Base-by-base conservation (phyloP, 2,113 vertebrate species). In the Scolopax mira region DNA sequence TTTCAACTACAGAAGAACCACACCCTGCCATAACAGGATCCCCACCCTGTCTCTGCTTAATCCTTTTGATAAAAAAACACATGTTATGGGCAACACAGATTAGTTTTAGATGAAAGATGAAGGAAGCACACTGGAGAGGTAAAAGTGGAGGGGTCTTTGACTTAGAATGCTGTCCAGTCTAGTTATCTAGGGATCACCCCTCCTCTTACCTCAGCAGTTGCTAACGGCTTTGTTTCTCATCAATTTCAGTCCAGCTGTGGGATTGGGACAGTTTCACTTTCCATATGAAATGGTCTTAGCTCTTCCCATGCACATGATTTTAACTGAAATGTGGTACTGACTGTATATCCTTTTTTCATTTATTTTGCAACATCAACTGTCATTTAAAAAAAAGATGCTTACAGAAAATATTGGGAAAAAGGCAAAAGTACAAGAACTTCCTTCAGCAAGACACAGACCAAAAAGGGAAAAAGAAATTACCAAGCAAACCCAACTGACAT, bases 21-120 rank as follows among this genome's bases (percentile, higher is more conserved):
- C 93, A 86, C 90, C 94, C 95, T 93, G 60, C 33, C 55, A 5
- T 24, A 89, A 89, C 82, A 93, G 88, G 90, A 93, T 93, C 64
- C 72, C 85, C 93, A 83, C 93, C 94, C 96, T 89, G 71, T 48
- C 77, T 75, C 65, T 95, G 44, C 49, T 85, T 75, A 42, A 8
- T 31, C 22, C 31, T 60, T 71, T 54, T 14, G 64, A 69, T 62
- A 89, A 90, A 92, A 92, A 93, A 21, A 13, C 41, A 39, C 11
- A 10, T 48, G 44, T 48, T 74, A 7, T 72, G 44, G 61, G 73
- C 48, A 67, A 19, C 31, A 48, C 18, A 37, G 25, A 44, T 72
- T 33, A 54, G 37, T 49, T 87, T 82, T 44, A 62, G 39, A 65
- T 60, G 17, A 69, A 60, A 62, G 39, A 65, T 60, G 17, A 69